phyloP scores from a whole-genome alignment of 2,113 vertebrate species.

The Heteronetta atricapilla region DNA sequence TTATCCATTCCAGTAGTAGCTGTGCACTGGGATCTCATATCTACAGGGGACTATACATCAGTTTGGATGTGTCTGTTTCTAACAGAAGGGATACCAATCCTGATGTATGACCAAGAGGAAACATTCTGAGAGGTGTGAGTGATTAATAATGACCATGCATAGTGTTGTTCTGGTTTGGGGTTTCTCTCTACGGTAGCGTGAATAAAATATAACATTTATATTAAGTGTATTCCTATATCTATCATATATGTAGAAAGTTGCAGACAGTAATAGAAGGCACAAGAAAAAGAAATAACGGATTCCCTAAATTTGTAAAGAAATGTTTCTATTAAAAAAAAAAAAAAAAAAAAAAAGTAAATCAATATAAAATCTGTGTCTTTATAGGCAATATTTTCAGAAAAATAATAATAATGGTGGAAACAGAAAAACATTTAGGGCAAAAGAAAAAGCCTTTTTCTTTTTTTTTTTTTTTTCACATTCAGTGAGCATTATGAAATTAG shows the following conservation, averaged over 20 bases:
- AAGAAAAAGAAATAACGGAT: slow-evolving; percentile 81
- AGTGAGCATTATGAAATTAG: background rate
- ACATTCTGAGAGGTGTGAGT: slow-evolving; percentile 89
- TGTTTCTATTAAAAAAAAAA: background rate
- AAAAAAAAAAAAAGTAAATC: background rate
- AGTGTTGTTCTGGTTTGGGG: background rate
- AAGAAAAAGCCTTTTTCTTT: background rate
- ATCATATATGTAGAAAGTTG: slow-evolving; percentile 77
- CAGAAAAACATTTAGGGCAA: background rate
- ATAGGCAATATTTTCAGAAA: no score
- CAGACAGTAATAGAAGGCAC: slow-evolving; percentile 84
- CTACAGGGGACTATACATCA: slow-evolving; percentile 32
- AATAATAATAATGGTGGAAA: background rate
- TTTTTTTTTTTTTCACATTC: no score
- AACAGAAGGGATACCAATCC: slow-evolving; percentile 75
- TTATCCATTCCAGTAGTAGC: slow-evolving; percentile 26
- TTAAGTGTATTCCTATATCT: slow-evolving; percentile 77
- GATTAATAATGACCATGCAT: slow-evolving; percentile 88
- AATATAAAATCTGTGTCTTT: background rate
- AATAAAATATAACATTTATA: slow-evolving; percentile 93
- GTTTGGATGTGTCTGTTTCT: slow-evolving; percentile 69
- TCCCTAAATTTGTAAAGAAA: slow-evolving; percentile 54
- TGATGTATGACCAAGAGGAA: slow-evolving; percentile 85
- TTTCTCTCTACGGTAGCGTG: slow-evolving; percentile 85
- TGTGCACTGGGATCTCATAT: background rate